Evolutionary conservation across 2,113 vertebrate species (phyloP).

Genomic region (Micronycteris hirsuta): DNA sequence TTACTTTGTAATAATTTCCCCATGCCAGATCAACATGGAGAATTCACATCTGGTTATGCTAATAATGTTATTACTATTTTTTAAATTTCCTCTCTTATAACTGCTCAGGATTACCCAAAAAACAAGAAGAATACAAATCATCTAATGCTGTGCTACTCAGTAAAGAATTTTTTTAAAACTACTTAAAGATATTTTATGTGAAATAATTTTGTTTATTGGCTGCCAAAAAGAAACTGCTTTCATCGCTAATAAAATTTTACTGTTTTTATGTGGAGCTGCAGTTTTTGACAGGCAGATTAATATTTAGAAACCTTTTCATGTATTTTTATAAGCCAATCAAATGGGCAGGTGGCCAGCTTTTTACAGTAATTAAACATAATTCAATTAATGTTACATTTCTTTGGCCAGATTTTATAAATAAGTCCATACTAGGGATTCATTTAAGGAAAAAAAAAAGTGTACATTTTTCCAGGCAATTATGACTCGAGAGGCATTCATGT

Average conservation of each 20-base stretch:
- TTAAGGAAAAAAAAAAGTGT: slow-evolving; percentile 44
- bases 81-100: slow-evolving; percentile 27
- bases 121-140: not conserved
- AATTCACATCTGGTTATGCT: slow-evolving; percentile 21
- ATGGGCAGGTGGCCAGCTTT: not conserved
- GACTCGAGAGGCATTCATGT: slow-evolving; percentile 54
- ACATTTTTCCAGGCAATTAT: slow-evolving; percentile 55
- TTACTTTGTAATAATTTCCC: not conserved
- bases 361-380: slow-evolving; percentile 64
- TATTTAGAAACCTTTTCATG: not conserved
- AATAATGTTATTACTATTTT: not conserved
- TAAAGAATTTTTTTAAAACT: not conserved
- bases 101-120: not conserved
- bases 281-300: not conserved
- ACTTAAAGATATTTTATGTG: not conserved
- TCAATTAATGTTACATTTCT: slow-evolving; percentile 58
- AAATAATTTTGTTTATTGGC: slow-evolving; percentile 1
- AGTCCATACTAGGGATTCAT: slow-evolving; percentile 44
- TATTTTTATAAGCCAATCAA: slow-evolving; percentile 44
- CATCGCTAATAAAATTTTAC: slow-evolving; percentile 21
- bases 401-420: slow-evolving; percentile 59
- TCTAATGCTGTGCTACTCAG: not conserved
- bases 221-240: not conserved
- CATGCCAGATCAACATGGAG: not conserved
- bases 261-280: not conserved